Evolutionary conservation across 2,113 vertebrate genomes (phyloP), one percentile per base, ranked within the genome.

Genomic region (Picathartes gymnocephalus): DNA sequence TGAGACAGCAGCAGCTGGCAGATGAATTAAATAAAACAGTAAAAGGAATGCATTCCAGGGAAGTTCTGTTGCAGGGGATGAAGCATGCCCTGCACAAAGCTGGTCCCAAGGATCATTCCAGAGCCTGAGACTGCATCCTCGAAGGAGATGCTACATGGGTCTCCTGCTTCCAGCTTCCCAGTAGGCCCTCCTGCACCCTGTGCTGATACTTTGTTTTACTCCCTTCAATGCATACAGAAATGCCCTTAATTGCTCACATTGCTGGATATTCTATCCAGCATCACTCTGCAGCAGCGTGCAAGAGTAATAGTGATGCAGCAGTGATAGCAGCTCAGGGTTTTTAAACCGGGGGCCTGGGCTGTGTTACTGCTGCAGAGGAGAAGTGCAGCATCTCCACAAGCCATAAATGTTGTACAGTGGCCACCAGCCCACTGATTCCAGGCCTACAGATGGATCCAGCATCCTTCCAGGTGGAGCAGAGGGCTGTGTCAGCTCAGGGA

Each of bases 91-190:
- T 44, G 25, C 33, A 62, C 15, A 11, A 18, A 54, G 21, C 8
- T 30, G 7, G 16, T 70, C 31, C 20, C 7, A 74, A 37, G 33
- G 56, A n/a, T 40, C 4, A 1, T 58, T 70, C 30, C 58, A 51
- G 30, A 81, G 30, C 17, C 62, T 51, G 16, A 66, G 51, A 35
- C 18, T 73, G 45, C 23, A 13, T 61, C n/a, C 42, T 50, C 30
- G 25, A 44, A 57, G 79, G 20, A 45, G 1, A 20, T 0, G 0
- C 15, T 25, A 3, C 24, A 16, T 7, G 6, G 9, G 6, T 65
- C 7, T 71, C 10, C 35, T 44, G 3, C 61, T 76, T 40, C 61
- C 79, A 90, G 15, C 42, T 68, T 79, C 28, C 8, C 18, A 42
- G 11, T 7, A n/a, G 28, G 17, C 13, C 7, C 3, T 83, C 23